Conservation (phyloP, 2,888 invertebrate species). For the Synanthedon myopaeformis region DNA sequence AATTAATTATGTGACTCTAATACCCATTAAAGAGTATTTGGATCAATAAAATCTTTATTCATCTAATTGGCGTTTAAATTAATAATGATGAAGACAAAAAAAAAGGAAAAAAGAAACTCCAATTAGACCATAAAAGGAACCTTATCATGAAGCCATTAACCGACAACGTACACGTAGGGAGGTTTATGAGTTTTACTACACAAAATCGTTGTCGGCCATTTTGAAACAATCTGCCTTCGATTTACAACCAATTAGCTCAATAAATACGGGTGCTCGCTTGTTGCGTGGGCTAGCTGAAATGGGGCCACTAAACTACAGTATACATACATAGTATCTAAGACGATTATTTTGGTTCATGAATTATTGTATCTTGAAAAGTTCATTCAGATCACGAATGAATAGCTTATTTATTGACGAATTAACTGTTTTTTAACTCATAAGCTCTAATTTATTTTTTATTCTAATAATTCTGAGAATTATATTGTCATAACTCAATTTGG, state of each 20-base stretch:
- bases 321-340: no score
- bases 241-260: conserved; percentile 65
- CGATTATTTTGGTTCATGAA: no score
- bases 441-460: no score
- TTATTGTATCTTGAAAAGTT: no score
- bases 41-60: conserved; percentile 17
- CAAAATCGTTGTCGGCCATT: conserved; percentile 59
- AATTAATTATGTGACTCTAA: not conserved
- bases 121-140: conserved; percentile 57
- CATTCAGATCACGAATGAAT: no score
- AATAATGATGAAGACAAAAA: conserved; percentile 53
- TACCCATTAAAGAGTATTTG: conserved; percentile 3
- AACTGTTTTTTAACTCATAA: no score
- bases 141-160: conserved; percentile 62
- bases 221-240: conserved; percentile 49
- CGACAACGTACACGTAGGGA: conserved; percentile 51
- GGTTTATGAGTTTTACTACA: conserved; percentile 67
- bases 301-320: not conserved
- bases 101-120: conserved; percentile 35
- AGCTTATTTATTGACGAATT: no score
- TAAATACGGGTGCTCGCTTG: conserved; percentile 49
- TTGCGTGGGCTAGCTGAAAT: conserved; percentile 18
- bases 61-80: conserved; percentile 57
- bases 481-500: no score
- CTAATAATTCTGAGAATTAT: no score